Percentiles rank a stretch among this genome's conserved stretches.
Conservation (phyloP, 2,888 invertebrate species). For the Drosophila paranaensis region DNA sequence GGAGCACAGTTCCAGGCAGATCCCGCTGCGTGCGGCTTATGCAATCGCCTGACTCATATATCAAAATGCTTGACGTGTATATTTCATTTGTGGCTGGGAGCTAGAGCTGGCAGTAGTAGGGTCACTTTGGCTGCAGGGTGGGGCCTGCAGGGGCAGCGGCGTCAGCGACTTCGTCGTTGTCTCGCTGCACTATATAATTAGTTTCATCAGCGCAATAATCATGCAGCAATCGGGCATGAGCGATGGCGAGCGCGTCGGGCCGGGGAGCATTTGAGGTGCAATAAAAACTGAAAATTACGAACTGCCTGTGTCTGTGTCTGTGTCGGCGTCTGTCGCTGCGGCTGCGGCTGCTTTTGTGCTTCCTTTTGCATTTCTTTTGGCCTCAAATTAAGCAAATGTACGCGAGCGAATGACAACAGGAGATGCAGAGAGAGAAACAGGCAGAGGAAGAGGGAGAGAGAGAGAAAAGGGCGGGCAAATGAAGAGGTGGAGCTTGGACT, state of each 20-base stretch:
- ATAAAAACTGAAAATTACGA: constrained; percentile 69
- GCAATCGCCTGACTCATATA: constrained; percentile 68
- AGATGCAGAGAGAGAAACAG: background rate
- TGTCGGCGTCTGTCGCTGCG: constrained; percentile 1
- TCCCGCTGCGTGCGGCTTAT: constrained; percentile 62
- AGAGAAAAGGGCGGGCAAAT: background rate
- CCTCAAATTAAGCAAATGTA: background rate
- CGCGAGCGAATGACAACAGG: background rate
- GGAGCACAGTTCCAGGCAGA: constrained; percentile 12
- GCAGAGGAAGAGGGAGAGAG: background rate
- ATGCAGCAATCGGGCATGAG: constrained; percentile 65
- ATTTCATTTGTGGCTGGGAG: constrained; percentile 48
- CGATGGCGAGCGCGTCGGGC: background rate
- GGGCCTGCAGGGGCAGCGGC: background rate
- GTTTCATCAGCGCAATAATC: constrained; percentile 79
- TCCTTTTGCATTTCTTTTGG: constrained; percentile 17
- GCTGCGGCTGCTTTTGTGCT: constrained; percentile 8
- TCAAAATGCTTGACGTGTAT: constrained; percentile 64
- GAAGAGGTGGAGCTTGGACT: background rate
- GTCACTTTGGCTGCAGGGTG: background rate
- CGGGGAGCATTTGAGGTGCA: constrained; percentile 31
- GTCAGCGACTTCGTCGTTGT: constrained; percentile 16
- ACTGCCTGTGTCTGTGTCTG: constrained; percentile 19
- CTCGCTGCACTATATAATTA: constrained; percentile 71
- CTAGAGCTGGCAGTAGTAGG: constrained; percentile 2